Evolutionary conservation across 2,113 vertebrate genomes (phyloP).

Genomic region (Mionectes macconnelli): DNA sequence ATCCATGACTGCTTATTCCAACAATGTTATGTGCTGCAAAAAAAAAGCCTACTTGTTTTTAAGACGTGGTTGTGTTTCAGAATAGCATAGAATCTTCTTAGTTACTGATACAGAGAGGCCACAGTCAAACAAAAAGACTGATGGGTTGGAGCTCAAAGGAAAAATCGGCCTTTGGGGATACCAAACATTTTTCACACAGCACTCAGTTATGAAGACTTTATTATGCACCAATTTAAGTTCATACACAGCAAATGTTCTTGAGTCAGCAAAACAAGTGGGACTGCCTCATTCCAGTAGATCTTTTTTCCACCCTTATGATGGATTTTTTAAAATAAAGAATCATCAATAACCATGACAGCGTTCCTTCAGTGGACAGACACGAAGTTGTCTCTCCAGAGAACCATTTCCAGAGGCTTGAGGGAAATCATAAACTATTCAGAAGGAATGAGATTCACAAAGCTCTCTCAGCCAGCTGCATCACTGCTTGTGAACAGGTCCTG

Average conservation of each 20-base stretch:
- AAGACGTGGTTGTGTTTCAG: background rate
- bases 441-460: slow-evolving; percentile 46
- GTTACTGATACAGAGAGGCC: background rate
- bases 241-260: slow-evolving; percentile 16
- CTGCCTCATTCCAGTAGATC: background rate
- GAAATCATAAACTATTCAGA: slow-evolving; percentile 53
- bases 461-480: background rate
- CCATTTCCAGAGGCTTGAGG: slow-evolving; percentile 53
- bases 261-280: background rate
- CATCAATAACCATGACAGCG: slow-evolving; percentile 12
- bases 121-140: background rate
- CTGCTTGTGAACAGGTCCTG: slow-evolving; percentile 54
- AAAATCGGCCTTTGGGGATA: background rate
- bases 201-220: slow-evolving; percentile 3
- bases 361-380: background rate
- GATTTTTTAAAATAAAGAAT: background rate
- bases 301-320: background rate
- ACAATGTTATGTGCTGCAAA: background rate
- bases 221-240: slow-evolving; percentile 20
- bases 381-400: background rate
- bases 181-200: background rate
- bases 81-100: background rate
- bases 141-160: background rate
- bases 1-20: background rate
- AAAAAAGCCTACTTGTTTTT: background rate